Evolutionary conservation across 2,888 invertebrate genomes (phyloP).

Genomic region (Sericinus montela): DNA sequence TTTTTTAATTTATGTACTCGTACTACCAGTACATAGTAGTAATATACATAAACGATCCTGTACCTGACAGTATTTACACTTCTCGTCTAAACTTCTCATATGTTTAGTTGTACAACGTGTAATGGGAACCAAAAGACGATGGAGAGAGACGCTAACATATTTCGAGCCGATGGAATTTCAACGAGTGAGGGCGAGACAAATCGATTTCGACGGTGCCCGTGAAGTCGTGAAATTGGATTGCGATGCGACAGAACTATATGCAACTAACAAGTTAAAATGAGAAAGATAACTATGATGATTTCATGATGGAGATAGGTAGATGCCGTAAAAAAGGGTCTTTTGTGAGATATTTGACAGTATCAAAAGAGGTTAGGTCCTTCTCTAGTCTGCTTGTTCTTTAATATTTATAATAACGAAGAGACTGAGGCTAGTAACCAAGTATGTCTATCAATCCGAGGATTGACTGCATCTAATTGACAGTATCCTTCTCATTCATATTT

Average conservation of each 20-base stretch:
- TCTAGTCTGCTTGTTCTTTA: background rate
- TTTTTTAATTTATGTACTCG: too few species aligned
- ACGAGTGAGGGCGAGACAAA: constrained; percentile 64
- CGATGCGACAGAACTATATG: constrained; percentile 44
- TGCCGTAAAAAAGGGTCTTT: constrained; percentile 60
- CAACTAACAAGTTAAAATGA: constrained; percentile 33
- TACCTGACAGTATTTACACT: too few species aligned
- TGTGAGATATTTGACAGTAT: constrained; percentile 43
- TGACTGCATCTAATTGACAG: too few species aligned
- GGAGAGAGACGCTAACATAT: constrained; percentile 45
- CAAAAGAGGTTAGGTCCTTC: constrained; percentile 13
- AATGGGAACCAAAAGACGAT: constrained; percentile 1
- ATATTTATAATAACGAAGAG: too few species aligned
- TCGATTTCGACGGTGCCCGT: constrained; percentile 52
- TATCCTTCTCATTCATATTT: too few species aligned
- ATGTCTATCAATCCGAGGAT: too few species aligned
- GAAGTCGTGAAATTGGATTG: constrained; percentile 52
- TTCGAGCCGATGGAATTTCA: constrained; percentile 38
- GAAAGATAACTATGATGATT: constrained; percentile 37
- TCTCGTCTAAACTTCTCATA: too few species aligned
- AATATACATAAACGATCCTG: too few species aligned
- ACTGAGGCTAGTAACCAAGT: too few species aligned
- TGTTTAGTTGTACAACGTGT: background rate
- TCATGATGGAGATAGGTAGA: constrained; percentile 53
- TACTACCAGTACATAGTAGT: too few species aligned